Conservation (phyloP, 2,888 invertebrate species). For the Athalia circularis region DNA sequence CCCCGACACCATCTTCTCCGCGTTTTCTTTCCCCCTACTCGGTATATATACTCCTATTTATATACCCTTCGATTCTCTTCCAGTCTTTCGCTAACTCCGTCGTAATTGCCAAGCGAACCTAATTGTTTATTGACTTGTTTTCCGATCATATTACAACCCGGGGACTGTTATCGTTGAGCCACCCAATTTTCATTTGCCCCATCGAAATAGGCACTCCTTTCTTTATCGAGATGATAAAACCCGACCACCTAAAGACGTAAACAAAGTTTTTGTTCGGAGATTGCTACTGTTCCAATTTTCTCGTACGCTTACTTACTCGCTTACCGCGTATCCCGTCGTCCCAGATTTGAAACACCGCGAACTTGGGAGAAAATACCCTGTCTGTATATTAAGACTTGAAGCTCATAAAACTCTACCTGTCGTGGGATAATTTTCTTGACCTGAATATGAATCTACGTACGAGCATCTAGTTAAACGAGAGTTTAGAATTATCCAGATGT, state of each 20-base stretch:
- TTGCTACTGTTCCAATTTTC: slow-evolving; percentile 20
- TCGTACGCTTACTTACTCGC: not conserved
- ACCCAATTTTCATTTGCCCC: slow-evolving; percentile 20
- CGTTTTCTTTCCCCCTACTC: no score
- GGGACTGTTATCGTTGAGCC: slow-evolving; percentile 34
- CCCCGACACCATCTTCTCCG: not conserved
- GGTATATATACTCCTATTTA: no score
- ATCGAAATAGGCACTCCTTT: slow-evolving; percentile 34
- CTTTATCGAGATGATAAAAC: slow-evolving; percentile 32
- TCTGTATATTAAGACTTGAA: not conserved
- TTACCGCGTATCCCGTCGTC: not conserved
- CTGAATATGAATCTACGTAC: not conserved
- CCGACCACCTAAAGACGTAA: not conserved
- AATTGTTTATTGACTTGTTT: slow-evolving; percentile 46
- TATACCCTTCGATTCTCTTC: slow-evolving; percentile 8
- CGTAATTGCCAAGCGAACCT: slow-evolving; percentile 37
- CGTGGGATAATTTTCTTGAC: not conserved
- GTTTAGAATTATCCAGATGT: not conserved
- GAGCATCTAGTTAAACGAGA: no score
- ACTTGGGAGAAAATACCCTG: no score
- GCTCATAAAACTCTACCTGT: not conserved
- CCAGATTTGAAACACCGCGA: not conserved
- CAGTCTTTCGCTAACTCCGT: slow-evolving; percentile 26
- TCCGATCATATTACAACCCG: slow-evolving; percentile 43
- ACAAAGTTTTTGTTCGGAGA: slow-evolving; percentile 20